These are phyloP conservation scores for Euura lappo DNA, from an alignment of 1,140 invertebrate species.

Conservation along the genomic window DNA sequence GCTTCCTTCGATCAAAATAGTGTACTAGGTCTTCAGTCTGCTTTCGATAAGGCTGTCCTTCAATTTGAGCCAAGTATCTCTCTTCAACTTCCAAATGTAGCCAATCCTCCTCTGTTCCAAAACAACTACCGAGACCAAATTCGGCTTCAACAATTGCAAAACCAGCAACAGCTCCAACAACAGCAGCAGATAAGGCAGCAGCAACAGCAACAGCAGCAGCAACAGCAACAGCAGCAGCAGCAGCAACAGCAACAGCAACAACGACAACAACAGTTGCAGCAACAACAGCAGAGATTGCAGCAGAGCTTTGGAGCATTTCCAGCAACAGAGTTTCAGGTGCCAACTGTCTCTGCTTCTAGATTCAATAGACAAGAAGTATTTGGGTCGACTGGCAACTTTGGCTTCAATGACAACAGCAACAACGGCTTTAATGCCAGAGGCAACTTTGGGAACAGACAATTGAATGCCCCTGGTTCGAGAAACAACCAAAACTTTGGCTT, in stretches of 20 bases:
- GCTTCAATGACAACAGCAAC: conserved; percentile 55
- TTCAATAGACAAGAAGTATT: conserved; percentile 60
- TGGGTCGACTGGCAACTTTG: conserved; percentile 63
- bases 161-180: conserved; percentile 40
- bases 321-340: conserved; percentile 53
- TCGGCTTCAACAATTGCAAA: conserved; percentile 37
- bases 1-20: conserved; percentile 42
- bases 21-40: conserved; percentile 32
- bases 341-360: conserved; percentile 51
- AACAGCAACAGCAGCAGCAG: conserved; percentile 45
- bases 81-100: conserved; percentile 49
- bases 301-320: conserved; percentile 58
- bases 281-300: conserved; percentile 57
- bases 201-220: conserved; percentile 40
- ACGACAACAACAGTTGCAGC: conserved; percentile 47
- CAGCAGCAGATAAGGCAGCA: conserved; percentile 43
- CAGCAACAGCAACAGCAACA: conserved; percentile 53
- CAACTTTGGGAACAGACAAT: conserved; percentile 27
- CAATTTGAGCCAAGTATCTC: conserved; percentile 55
- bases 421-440: conserved; percentile 36
- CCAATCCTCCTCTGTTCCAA: conserved; percentile 39
- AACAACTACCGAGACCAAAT: conserved; percentile 27
- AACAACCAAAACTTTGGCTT: conserved; percentile 37
- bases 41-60: conserved; percentile 38
- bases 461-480: conserved; percentile 4